These are phyloP conservation scores for Smutsia temminckii DNA, from an alignment of 2,797 vertebrate genomes.

Conservation along the genomic window DNA sequence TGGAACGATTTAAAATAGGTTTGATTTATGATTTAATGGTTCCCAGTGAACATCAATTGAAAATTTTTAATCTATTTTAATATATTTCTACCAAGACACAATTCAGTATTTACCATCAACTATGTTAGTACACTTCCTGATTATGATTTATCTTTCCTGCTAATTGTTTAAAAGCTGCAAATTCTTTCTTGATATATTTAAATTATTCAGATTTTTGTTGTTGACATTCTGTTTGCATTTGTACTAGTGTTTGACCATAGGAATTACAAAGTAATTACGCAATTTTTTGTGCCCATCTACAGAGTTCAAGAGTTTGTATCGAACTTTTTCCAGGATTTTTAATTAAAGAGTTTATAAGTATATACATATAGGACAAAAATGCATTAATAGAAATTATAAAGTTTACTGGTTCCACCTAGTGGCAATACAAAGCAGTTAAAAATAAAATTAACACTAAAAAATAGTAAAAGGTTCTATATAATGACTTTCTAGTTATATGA, in stretches of 20 bases:
- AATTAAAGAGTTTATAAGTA: neutral
- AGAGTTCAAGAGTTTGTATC: neutral
- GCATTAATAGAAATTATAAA: conserved; percentile 64
- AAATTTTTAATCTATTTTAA: neutral
- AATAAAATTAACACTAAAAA: neutral
- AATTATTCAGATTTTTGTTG: neutral
- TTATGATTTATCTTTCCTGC: neutral
- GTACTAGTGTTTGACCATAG: neutral
- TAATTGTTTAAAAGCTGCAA: neutral
- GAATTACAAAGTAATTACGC: neutral
- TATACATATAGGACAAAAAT: neutral
- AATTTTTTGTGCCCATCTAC: conserved; percentile 25
- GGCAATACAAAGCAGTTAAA: conserved; percentile 60
- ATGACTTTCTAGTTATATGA: neutral
- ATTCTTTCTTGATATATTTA: neutral
- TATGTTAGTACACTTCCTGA: neutral
- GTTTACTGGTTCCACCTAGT: conserved; percentile 85
- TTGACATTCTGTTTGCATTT: neutral
- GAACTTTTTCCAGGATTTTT: conserved; percentile 40
- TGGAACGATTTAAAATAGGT: neutral
- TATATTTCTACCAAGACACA: conserved; percentile 35
- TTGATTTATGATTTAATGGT: neutral
- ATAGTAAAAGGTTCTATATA: neutral
- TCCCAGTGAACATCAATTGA: neutral
- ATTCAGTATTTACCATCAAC: neutral